Evolutionary conservation across 2,113 vertebrate genomes (phyloP), one percentile per base, ranked within the genome.

Genomic region (Microcebus murinus): DNA sequence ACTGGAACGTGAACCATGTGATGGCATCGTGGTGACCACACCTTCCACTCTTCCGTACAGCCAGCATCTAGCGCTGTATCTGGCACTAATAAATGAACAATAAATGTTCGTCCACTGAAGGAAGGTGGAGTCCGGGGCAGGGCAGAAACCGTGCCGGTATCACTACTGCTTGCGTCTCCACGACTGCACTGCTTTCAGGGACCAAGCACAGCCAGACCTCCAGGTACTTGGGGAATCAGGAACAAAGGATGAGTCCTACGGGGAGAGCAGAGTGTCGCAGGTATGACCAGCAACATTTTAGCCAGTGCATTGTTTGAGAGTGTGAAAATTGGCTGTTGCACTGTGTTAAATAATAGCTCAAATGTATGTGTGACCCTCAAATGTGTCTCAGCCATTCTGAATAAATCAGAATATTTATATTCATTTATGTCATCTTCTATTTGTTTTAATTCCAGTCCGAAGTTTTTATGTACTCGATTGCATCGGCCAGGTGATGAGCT

Each of bases 1-100:
- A 0, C 3, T 31, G 29, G 67, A 52, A 45, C 20, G 1, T 23
- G 20, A 59, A 34, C 31, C 13, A 34, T 0, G 10, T 1, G 4
- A 45, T 29, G 1, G 27, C 17, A 17, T 55, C 52, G 17, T 18
- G 52, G 15, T 48, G 45, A 52, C 76, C 77, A 59, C 4, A 7
- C 1, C n/a, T 31, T 39, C 67, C 29, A 7, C 45, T 73, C 42
- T 34, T 67, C 23, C n/a, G 36, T 39, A 59, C 27, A 55, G 34
- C 81, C 52, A 59, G n/a, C 25, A 45, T 59, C 92, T 39, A 45
- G 39, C 0, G 0, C 52, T 6, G 1, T 27, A 20, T 45, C 50
- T 21, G 83, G 8, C 29, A 31, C 8, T 42, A 42, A 48, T 39
- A 55, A 45, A 57, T 29, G 55, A 8, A 70, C n/a, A 21, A 12